These are phyloP conservation scores for Idaea dimidiata DNA, from an alignment of 2,888 invertebrate species.

Conservation along the genomic window DNA sequence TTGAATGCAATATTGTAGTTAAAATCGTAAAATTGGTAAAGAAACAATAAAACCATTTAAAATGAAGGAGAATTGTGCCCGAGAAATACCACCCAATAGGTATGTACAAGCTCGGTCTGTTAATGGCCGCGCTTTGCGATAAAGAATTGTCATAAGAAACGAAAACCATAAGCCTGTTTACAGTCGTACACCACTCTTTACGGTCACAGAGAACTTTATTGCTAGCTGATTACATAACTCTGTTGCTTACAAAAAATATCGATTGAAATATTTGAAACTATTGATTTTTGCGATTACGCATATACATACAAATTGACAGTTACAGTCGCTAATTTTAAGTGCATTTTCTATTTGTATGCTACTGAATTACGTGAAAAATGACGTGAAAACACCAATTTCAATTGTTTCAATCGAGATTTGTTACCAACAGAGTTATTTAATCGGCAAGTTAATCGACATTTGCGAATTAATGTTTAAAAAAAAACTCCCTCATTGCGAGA, in stretches of 20 bases:
- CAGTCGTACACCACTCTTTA: constrained; percentile 40
- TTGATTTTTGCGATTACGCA: too few relatives aligned
- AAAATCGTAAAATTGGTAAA: constrained; percentile 18
- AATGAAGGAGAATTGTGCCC: constrained; percentile 16
- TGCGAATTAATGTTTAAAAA: constrained; percentile 55
- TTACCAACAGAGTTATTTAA: too few relatives aligned
- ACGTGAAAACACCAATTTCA: too few relatives aligned
- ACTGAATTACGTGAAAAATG: too few relatives aligned
- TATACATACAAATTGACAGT: too few relatives aligned
- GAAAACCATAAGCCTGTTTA: constrained; percentile 37
- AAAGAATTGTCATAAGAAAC: constrained; percentile 46
- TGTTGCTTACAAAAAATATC: constrained; percentile 41
- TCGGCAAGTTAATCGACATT: constrained; percentile 44
- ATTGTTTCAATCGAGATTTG: too few relatives aligned
- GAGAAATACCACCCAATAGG: constrained; percentile 21
- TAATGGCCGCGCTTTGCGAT: constrained; percentile 31
- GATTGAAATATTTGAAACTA: too few relatives aligned
- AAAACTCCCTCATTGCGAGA: constrained; percentile 29
- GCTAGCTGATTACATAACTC: too few relatives aligned
- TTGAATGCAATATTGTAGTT: constrained; percentile 19
- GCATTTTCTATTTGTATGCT: too few relatives aligned
- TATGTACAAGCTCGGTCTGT: constrained; percentile 18
- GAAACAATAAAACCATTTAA: constrained; percentile 25
- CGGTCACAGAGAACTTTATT: constrained; percentile 39
- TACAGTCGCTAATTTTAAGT: too few relatives aligned